These are phyloP conservation scores for Pseudococcus longispinus DNA, from an alignment of 2,888 invertebrate species.

Conservation along the genomic window DNA sequence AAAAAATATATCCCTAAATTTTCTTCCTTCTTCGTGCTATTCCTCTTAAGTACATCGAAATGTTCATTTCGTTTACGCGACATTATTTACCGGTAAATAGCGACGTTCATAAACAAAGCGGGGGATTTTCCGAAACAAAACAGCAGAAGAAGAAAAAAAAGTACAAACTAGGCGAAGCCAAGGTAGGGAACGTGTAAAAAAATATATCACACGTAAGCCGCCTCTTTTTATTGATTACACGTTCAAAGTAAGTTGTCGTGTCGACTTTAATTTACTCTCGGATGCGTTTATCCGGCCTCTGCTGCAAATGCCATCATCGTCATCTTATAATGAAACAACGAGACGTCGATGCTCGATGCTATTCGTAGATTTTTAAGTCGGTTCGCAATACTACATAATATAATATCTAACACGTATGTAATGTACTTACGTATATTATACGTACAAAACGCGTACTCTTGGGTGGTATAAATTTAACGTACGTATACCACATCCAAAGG, in stretches of 20 bases:
- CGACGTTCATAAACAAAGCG: constrained; percentile 1
- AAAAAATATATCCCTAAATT: constrained; percentile 14
- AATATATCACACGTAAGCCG: neutral
- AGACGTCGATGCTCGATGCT: too few species aligned
- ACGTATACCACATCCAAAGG: neutral
- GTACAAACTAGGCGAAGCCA: neutral
- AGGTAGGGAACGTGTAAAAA: neutral
- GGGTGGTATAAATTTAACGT: neutral
- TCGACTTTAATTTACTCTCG: neutral
- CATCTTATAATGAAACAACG: too few species aligned
- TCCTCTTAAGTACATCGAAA: constrained; percentile 22
- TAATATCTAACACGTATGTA: too few species aligned
- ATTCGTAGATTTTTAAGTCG: too few species aligned
- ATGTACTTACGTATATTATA: neutral
- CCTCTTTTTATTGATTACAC: constrained; percentile 7
- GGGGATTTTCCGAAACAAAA: neutral
- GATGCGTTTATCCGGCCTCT: neutral
- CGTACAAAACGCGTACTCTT: too few species aligned
- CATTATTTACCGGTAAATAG: constrained; percentile 33
- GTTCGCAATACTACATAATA: too few species aligned
- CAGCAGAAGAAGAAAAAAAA: neutral
- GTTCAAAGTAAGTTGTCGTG: neutral
- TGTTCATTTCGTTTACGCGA: constrained; percentile 16
- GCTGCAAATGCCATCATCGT: neutral
- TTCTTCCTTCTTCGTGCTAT: neutral